These are phyloP conservation scores for Tauraco erythrolophus DNA, from an alignment of 2,113 vertebrate species.

Conservation along the genomic window DNA sequence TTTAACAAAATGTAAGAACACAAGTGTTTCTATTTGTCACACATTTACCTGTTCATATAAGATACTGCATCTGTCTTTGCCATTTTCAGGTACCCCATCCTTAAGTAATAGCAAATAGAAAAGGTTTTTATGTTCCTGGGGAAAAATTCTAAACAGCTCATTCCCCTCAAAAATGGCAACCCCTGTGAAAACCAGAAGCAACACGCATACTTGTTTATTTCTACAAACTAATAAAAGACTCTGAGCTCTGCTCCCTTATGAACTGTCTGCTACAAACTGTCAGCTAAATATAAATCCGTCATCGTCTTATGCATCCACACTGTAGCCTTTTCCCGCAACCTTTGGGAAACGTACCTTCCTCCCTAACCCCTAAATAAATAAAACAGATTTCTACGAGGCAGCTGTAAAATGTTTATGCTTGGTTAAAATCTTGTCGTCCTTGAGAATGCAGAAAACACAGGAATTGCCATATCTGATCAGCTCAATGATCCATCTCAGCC, in stretches of 20 bases:
- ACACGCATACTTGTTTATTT: neutral
- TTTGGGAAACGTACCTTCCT: slow-evolving; percentile 43
- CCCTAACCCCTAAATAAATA: slow-evolving; percentile 5
- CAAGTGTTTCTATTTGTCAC: neutral
- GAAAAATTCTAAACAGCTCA: neutral
- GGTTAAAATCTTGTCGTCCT: slow-evolving; percentile 11
- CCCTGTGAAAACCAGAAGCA: neutral
- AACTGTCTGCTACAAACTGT: neutral
- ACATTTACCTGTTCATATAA: neutral
- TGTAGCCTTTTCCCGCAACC: slow-evolving; percentile 24
- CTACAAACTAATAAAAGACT: neutral
- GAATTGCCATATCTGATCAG: slow-evolving; percentile 58
- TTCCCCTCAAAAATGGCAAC: neutral
- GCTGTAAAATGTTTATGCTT: slow-evolving; percentile 42
- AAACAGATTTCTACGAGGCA: slow-evolving; percentile 24
- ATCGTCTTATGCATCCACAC: neutral
- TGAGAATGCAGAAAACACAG: neutral
- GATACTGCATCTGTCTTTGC: neutral
- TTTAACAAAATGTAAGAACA: neutral
- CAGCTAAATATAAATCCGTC: neutral
- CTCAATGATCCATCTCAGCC: slow-evolving; percentile 23
- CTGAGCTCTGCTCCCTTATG: neutral
- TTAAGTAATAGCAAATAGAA: neutral
- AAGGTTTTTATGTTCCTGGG: neutral
- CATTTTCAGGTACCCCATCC: neutral